These are phyloP conservation scores for Apamea monoglypha DNA, from an alignment of 2,888 invertebrate species.

Conservation along the genomic window DNA sequence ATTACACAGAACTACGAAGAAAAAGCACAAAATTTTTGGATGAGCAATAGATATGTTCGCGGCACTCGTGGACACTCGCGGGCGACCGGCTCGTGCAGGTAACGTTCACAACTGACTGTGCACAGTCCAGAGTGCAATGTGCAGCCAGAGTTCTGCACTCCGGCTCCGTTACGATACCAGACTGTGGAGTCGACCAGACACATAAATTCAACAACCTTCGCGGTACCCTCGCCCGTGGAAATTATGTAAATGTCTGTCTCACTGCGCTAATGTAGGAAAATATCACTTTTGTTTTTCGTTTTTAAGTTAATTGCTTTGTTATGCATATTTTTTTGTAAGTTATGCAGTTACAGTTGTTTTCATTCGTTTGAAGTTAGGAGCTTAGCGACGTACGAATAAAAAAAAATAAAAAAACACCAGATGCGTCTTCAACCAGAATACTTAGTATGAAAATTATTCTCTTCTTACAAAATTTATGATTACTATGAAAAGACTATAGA, in stretches of 20 bases:
- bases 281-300: slow-evolving; percentile 33
- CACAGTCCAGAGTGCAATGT: slow-evolving; percentile 65
- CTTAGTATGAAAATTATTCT: no score
- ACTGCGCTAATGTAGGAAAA: slow-evolving; percentile 30
- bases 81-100: slow-evolving; percentile 40
- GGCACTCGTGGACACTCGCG: slow-evolving; percentile 22
- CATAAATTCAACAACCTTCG: slow-evolving; percentile 73
- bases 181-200: slow-evolving; percentile 68
- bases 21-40: slow-evolving; percentile 61
- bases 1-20: slow-evolving; percentile 68
- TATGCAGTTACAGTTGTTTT: background rate
- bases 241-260: slow-evolving; percentile 67
- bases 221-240: slow-evolving; percentile 54
- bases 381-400: background rate
- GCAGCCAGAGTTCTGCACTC: slow-evolving; percentile 59
- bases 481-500: background rate
- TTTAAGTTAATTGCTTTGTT: slow-evolving; percentile 8
- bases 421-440: background rate
- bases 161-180: slow-evolving; percentile 50
- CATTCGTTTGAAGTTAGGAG: background rate
- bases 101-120: slow-evolving; percentile 65
- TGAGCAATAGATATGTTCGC: slow-evolving; percentile 52
- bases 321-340: slow-evolving; percentile 7
- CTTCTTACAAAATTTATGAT: background rate
- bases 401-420: background rate